These are phyloP conservation scores for Cerceris rybyensis DNA, from an alignment of 2,888 invertebrate species.

Conservation along the genomic window DNA sequence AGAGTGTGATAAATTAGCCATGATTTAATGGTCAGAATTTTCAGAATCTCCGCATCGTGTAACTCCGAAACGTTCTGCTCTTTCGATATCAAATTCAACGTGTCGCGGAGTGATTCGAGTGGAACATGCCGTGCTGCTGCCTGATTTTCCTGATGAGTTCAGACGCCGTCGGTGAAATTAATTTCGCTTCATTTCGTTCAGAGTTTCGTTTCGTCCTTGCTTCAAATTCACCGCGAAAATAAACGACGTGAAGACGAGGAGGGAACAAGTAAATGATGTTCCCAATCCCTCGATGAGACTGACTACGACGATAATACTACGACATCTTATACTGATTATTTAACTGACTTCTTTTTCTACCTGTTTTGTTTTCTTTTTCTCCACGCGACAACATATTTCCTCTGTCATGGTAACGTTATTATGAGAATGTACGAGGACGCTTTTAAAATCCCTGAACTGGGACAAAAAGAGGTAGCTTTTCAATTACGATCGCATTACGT, in stretches of 20 bases:
- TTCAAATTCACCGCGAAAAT: slow-evolving; percentile 55
- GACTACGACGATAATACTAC: slow-evolving; percentile 1
- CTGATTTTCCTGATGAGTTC: slow-evolving; percentile 68
- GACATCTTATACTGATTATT: slow-evolving; percentile 23
- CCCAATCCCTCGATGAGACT: neutral
- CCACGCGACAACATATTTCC: neutral
- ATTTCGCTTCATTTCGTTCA: slow-evolving; percentile 65
- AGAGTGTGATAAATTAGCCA: slow-evolving; percentile 49
- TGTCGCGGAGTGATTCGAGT: slow-evolving; percentile 49
- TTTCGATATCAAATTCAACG: slow-evolving; percentile 58
- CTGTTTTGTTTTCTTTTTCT: slow-evolving; percentile 3
- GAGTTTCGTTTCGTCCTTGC: slow-evolving; percentile 30
- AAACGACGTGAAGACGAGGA: slow-evolving; percentile 35
- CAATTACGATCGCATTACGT: neutral
- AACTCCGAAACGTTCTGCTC: slow-evolving; percentile 36
- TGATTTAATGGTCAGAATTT: slow-evolving; percentile 61
- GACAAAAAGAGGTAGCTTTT: neutral
- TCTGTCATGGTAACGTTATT: neutral
- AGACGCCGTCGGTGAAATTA: slow-evolving; percentile 64
- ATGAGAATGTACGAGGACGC: neutral
- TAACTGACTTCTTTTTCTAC: slow-evolving; percentile 19
- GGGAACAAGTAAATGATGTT: slow-evolving; percentile 4
- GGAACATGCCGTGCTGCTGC: slow-evolving; percentile 47
- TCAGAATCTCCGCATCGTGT: slow-evolving; percentile 46
- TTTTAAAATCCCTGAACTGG: no score